phyloP scores from a whole-genome alignment of 2,113 vertebrate genomes.

The Saccopteryx leptura region DNA sequence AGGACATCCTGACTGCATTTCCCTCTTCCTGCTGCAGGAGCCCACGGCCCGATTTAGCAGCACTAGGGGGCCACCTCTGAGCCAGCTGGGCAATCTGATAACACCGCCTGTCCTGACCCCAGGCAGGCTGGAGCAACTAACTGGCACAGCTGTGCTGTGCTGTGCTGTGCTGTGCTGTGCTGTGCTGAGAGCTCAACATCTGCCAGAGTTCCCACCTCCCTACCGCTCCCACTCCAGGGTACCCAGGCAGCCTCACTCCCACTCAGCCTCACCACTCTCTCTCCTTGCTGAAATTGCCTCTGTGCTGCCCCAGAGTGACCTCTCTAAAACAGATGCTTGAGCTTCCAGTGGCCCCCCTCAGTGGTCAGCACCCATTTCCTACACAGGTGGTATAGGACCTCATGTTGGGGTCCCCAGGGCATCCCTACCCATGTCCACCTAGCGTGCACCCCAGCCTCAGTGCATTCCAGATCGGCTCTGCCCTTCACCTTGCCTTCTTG shows the following conservation, averaged over 20 bases:
- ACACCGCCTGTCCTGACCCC: constrained; percentile 80
- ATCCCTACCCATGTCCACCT: background rate
- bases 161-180: background rate
- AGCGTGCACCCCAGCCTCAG: background rate
- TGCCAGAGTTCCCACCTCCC: background rate
- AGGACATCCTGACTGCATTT: constrained; percentile 94
- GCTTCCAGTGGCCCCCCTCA: background rate
- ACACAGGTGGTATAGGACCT: background rate
- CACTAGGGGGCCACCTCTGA: constrained; percentile 89
- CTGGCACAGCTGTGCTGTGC: background rate
- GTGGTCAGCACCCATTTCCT: background rate
- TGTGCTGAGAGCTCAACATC: background rate
- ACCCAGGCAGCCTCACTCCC: background rate
- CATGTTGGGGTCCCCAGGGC: background rate
- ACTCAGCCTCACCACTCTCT: background rate
- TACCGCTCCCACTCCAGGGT: background rate
- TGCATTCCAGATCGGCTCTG: background rate
- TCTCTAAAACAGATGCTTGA: background rate
- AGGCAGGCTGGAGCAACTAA: background rate
- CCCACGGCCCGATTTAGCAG: constrained; percentile 91
- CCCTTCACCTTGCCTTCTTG: background rate
- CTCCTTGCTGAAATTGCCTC: background rate
- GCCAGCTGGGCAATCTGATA: constrained; percentile 92
- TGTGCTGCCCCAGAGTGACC: background rate
- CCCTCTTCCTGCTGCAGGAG: constrained; percentile 91